phyloP scores from a whole-genome alignment of 2,888 invertebrate species.

The Tinea semifulvella region DNA sequence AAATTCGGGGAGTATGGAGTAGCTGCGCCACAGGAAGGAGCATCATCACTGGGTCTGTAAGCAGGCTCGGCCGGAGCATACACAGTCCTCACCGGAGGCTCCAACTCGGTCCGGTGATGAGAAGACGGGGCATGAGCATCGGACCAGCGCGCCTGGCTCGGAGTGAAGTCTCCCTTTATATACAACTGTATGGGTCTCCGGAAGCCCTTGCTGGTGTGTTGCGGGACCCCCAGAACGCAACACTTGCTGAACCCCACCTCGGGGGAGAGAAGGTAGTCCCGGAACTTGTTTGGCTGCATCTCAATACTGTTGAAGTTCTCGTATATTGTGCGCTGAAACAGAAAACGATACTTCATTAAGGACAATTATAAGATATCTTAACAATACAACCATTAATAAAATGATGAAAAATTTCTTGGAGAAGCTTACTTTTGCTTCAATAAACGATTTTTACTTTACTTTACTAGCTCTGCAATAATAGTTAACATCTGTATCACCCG shows the following conservation, averaged over 20 bases:
- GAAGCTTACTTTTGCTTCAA: too few species aligned
- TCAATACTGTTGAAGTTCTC: conserved; percentile 86
- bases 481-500: too few species aligned
- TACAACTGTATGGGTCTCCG: conserved; percentile 81
- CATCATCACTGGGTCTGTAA: conserved; percentile 58
- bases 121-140: conserved; percentile 72
- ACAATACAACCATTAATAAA: too few species aligned
- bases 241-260: conserved; percentile 94
- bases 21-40: conserved; percentile 60
- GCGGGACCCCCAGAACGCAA: conserved; percentile 83
- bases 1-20: conserved; percentile 60
- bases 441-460: too few species aligned
- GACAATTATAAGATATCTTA: too few species aligned
- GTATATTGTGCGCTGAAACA: conserved; percentile 80
- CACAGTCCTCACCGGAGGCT: conserved; percentile 60
- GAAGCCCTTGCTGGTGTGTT: conserved; percentile 89
- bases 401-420: too few species aligned
- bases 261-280: conserved; percentile 87
- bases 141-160: conserved; percentile 70
- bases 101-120: conserved; percentile 66
- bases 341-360: background rate
- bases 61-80: conserved; percentile 58
- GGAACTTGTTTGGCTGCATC: conserved; percentile 92
- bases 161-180: conserved; percentile 71
- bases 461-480: too few species aligned